These are phyloP conservation scores for Sanderia malayensis DNA, from an alignment of 30 jellyfish, hydroid and myxozoan species.

Conservation along the genomic window DNA sequence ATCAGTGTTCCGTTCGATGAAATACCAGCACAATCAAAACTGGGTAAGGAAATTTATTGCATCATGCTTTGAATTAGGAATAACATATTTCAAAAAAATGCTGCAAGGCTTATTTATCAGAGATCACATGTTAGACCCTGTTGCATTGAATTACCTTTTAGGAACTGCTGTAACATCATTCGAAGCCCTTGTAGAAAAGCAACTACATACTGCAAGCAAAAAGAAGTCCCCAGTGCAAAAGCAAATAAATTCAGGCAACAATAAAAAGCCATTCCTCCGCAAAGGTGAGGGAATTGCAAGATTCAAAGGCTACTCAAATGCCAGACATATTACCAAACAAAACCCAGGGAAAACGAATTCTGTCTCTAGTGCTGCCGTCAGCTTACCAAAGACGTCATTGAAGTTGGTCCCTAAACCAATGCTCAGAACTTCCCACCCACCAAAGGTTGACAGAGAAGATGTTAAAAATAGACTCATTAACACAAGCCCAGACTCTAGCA, in stretches of 20 bases:
- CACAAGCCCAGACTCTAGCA: conserved; percentile 37
- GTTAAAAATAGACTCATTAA: neutral
- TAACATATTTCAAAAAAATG: neutral
- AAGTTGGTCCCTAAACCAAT: conserved; percentile 17
- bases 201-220: conserved; percentile 1
- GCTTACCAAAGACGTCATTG: conserved; percentile 34
- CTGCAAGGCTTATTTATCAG: neutral
- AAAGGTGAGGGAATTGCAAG: conserved; percentile 58
- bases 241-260: neutral
- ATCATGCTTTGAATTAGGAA: neutral
- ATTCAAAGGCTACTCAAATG: neutral
- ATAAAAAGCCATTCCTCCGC: conserved; percentile 27
- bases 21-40: conserved; percentile 37
- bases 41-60: conserved; percentile 13
- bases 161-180: conserved; percentile 20
- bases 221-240: neutral
- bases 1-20: conserved; percentile 49
- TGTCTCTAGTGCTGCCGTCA: neutral
- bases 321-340: neutral
- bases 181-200: conserved; percentile 44
- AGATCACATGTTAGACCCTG: too few relatives aligned
- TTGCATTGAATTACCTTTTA: neutral
- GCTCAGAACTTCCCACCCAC: too few relatives aligned
- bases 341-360: neutral
- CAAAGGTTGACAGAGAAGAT: neutral